These are phyloP conservation scores for Propithecus perrieri DNA, from an alignment of 2,797 vertebrate genomes.

Conservation along the genomic window DNA sequence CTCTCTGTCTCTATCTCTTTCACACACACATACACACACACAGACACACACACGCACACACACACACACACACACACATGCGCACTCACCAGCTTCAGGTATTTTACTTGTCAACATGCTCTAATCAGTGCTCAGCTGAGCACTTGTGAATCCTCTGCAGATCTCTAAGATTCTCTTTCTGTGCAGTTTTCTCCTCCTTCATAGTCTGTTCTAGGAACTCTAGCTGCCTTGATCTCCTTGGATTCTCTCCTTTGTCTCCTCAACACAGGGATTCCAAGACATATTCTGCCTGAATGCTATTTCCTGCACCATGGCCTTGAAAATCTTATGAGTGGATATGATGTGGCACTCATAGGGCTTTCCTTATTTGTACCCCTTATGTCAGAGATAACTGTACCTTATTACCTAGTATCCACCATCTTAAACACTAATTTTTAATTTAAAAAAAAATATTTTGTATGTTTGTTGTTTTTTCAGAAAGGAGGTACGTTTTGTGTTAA, in stretches of 20 bases:
- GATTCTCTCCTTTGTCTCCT: neutral
- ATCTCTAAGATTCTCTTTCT: neutral
- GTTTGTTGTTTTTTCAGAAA: neutral
- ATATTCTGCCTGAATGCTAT: neutral
- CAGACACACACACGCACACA: neutral
- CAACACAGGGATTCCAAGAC: neutral
- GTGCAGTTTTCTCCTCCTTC: neutral
- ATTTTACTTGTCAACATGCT: neutral
- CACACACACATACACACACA: neutral
- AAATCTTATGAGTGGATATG: neutral
- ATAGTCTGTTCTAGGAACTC: neutral
- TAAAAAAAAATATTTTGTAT: neutral
- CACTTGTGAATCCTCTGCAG: neutral
- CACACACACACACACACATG: neutral
- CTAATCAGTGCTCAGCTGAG: neutral
- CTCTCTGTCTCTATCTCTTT: accelerated
- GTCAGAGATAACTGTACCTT: neutral
- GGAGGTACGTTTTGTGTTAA: neutral
- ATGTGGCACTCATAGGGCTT: neutral
- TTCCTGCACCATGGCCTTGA: neutral
- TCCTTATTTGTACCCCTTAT: neutral
- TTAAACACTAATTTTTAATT: neutral
- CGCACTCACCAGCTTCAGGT: neutral
- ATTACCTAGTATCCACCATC: neutral
- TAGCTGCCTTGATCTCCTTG: neutral